Percentiles rank a stretch among this genome's conserved stretches.
Conservation (phyloP, 2,113 vertebrate species). For the Myocastor coypus region DNA sequence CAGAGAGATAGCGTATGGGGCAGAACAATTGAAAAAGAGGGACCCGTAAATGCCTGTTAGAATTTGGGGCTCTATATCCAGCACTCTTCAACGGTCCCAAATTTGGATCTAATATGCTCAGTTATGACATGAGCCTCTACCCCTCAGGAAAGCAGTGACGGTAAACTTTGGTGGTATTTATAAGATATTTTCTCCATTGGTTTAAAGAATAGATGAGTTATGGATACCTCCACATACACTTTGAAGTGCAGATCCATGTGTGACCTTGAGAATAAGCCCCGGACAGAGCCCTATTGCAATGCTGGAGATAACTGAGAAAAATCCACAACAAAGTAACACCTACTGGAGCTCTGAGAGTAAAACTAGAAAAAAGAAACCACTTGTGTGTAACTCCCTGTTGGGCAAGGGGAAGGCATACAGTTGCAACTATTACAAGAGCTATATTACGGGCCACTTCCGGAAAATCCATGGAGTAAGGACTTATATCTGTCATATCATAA, state of each 20-base stretch:
- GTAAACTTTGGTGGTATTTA: not conserved
- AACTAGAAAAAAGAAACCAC: not conserved
- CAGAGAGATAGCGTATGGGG: not conserved
- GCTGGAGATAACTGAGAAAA: not conserved
- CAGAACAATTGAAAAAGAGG: not conserved
- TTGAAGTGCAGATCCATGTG: not conserved
- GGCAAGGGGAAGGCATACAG: not conserved
- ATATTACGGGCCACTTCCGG: not conserved
- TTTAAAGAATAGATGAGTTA: not conserved
- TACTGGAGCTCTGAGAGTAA: not conserved
- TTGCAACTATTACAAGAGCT: fast-evolving
- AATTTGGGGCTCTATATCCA: not conserved
- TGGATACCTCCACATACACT: not conserved
- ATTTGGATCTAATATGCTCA: not conserved
- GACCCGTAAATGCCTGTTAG: not conserved
- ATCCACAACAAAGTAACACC: not conserved
- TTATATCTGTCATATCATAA: no score
- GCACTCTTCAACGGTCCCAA: not conserved
- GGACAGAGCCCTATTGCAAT: not conserved
- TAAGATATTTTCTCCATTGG: not conserved
- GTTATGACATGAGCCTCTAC: not conserved
- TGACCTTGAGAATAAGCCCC: not conserved
- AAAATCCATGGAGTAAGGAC: no score
- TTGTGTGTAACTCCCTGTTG: not conserved
- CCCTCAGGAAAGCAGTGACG: not conserved